These are phyloP conservation scores for Malthinus seriepunctatus DNA, from an alignment of 2,888 invertebrate genomes.

Conservation along the genomic window DNA sequence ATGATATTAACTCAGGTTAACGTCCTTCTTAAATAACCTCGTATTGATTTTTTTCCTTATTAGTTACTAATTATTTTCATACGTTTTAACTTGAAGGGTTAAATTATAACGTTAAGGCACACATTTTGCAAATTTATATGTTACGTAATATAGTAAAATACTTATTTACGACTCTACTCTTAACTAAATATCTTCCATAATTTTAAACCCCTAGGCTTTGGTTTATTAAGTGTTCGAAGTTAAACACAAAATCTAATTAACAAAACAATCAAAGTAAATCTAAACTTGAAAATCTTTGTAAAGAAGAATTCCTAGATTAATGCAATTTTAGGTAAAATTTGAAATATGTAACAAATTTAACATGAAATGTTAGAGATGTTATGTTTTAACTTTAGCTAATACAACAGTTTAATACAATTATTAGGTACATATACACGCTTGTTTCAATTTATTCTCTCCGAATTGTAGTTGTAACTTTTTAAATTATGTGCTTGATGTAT, in stretches of 20 bases:
- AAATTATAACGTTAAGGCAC: background rate
- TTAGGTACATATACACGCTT: too few species aligned
- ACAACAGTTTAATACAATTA: too few species aligned
- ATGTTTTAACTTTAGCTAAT: too few species aligned
- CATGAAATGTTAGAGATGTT: too few species aligned
- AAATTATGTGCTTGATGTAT: too few species aligned
- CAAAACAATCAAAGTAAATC: constrained; percentile 14
- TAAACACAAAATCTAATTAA: constrained; percentile 18
- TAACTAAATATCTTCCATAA: constrained; percentile 12
- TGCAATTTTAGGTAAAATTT: constrained; percentile 1
- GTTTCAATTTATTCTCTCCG: too few species aligned
- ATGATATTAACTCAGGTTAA: too few species aligned
- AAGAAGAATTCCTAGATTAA: background rate
- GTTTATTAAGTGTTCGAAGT: constrained; percentile 18
- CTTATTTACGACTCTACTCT: constrained; percentile 12
- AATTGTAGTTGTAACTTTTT: too few species aligned
- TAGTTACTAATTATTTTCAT: background rate
- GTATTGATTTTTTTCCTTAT: background rate
- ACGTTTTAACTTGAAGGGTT: background rate
- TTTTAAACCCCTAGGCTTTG: constrained; percentile 5
- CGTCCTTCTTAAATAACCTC: too few species aligned
- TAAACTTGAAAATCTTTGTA: background rate
- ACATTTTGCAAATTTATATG: constrained; percentile 12
- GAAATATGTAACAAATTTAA: background rate
- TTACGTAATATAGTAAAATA: background rate